Conservation (phyloP, 2,113 vertebrate genomes). For the Antidorcas marsupialis region DNA sequence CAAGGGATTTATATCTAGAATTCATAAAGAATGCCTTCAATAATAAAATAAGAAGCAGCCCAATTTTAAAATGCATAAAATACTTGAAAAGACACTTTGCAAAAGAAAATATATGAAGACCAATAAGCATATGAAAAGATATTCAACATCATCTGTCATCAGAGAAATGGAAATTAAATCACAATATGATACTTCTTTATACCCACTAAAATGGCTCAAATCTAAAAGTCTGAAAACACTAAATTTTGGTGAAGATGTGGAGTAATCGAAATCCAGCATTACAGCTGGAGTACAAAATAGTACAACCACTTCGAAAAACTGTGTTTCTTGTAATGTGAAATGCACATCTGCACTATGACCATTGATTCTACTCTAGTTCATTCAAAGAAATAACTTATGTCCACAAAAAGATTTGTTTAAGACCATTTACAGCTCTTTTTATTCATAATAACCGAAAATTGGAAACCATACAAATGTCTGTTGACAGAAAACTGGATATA, state of each 20-base stretch:
- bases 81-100: slow-evolving; percentile 2
- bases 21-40: slow-evolving; percentile 28
- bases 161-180: slow-evolving; percentile 21
- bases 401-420: background rate
- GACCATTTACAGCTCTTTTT: background rate
- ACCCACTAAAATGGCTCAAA: slow-evolving; percentile 20
- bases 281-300: background rate
- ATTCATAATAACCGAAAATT: background rate
- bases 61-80: slow-evolving; percentile 30
- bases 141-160: background rate
- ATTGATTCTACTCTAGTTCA: background rate
- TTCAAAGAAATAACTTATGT: background rate
- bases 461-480: background rate
- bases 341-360: background rate
- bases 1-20: slow-evolving; percentile 2
- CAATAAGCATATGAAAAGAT: background rate
- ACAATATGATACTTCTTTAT: background rate
- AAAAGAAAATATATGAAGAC: background rate
- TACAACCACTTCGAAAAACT: slow-evolving; percentile 2
- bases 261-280: background rate
- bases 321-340: background rate
- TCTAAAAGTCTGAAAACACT: background rate
- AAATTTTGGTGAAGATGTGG: background rate
- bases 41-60: slow-evolving; percentile 35
- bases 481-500: background rate